Base-by-base conservation (phyloP, 2,797 vertebrate genomes). In the Geotrypetes seraphini region DNA sequence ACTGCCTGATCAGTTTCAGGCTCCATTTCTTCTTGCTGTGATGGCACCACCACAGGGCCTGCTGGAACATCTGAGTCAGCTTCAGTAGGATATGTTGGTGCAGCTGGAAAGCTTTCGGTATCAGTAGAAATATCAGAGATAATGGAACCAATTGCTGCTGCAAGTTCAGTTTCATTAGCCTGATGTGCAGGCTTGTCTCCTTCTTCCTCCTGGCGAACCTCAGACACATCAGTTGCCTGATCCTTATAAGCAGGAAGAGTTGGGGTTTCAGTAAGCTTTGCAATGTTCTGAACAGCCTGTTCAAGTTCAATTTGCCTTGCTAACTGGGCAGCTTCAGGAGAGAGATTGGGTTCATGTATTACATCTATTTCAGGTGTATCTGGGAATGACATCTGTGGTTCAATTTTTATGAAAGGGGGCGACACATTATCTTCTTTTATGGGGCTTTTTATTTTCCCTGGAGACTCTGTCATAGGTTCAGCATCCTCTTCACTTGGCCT, bases 121-220 rank as follows among this genome's bases (percentile, higher is more conserved):
- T 96, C 92, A 28, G 71, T 83, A 40, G 86, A 84, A 36, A 75
- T 78, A 49, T 94, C 93, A 22, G 85, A 93, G 49, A 95, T 98
- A 58, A 99, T 99, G 34, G 96, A 99, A 47, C 96, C 94, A 1
- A 99, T 99, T 39, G 96, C 96, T 0, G 93, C 93, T 3, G 94
- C 96, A 50, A 99, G 82, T 62, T 99, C 96, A 0, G 92, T 98
- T 69, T 99, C 96, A 14, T 87, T 97, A 1, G 92, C 89, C 50
- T 94, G 92, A 43, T 87, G 94, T 0, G 88, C 78, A 0, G 87
- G 88, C 47, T 97, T 98, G 53, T 92, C 90, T 20, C 83, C 83
- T 7, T 91, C 90, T 39, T 84, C 78, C 19, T 90, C 67, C 33
- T 85, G 72, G 25, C 78, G 78, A 25, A 79, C 60, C 29, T 75